A percentile compares a stretch with the other conserved stretches of the same genome.
These are phyloP conservation scores for Gnathonemus echidnorhynchus DNA, from an alignment of 2,113 vertebrate species.

Conservation along the genomic window DNA sequence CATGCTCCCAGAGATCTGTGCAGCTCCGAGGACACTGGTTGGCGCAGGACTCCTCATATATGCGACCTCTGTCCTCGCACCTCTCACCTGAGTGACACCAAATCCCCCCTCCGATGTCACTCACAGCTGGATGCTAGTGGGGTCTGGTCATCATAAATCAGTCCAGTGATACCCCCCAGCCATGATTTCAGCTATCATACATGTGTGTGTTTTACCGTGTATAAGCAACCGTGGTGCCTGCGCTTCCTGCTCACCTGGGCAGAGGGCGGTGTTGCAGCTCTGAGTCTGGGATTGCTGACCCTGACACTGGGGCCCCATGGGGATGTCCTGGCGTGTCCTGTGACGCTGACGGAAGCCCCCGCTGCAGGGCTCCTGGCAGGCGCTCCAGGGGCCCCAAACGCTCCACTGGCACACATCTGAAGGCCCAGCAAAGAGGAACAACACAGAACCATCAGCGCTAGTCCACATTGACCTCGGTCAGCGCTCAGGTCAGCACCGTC, in stretches of 20 bases:
- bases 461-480: not conserved
- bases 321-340: constrained; percentile 45
- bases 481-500: not conserved
- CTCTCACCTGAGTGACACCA: constrained; percentile 58
- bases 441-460: not conserved
- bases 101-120: not conserved
- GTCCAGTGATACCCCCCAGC: not conserved
- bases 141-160: not conserved
- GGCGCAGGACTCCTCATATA: constrained; percentile 59
- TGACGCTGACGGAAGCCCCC: constrained; percentile 71
- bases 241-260: constrained; percentile 62
- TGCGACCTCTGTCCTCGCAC: constrained; percentile 66
- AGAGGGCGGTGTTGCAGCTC: constrained; percentile 71
- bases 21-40: constrained; percentile 78
- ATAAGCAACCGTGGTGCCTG: not conserved
- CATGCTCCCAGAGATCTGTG: constrained; percentile 73
- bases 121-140: not conserved
- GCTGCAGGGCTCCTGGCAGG: constrained; percentile 70
- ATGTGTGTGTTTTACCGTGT: not conserved
- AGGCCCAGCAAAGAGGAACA: not conserved
- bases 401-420: constrained; percentile 76
- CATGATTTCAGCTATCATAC: not conserved
- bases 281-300: constrained; percentile 69
- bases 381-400: constrained; percentile 72
- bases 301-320: constrained; percentile 36